Base-by-base conservation (phyloP, 2,113 vertebrate species). In the Terrapene triunguis region DNA sequence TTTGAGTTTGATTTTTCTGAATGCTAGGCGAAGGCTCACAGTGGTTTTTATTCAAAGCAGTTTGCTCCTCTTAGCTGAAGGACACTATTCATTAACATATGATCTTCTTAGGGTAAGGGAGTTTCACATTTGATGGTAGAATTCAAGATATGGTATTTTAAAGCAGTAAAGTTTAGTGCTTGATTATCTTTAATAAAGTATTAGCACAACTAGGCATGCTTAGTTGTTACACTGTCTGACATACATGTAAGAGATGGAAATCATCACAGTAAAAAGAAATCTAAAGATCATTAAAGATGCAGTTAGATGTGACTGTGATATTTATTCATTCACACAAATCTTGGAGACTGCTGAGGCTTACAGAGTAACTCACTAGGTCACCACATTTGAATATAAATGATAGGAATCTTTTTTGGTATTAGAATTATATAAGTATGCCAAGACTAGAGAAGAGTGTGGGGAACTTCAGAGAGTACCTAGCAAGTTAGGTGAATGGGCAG, bases 251-350 rank as follows among this genome's bases (percentile, higher is more conserved):
- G 90, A 59, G 90, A 95, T 90, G 62, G 81, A 95, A 96, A 25
- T 51, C 95, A 88, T 51, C 50, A 51, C n/a, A 86, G 42, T 85
- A 92, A 79, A 92, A 97, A 91, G 88, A 92, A 97, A 92, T 87
- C 54, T 80, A 84, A 88, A 92, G 95, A 84, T 84, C 65, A 80
- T 95, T 97, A 90, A 85, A 54, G 78, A 27, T 84, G 84, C 93
- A 96, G 90, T 98, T 96, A 96, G 83, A 97, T 93, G 81, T 93
- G 93, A 94, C 85, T 89, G 0, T 90, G 80, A 54, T 90, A 90
- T 93, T 97, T 97, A 97, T 97, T 97, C 88, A 94, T 97, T 97
- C 88, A 94, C 57, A 86, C 44, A 85, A 79, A 85, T 90, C 55
- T 78, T 42, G 85, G 54, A 84, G 79, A 78, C 80, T 94, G 79